Evolutionary conservation across 2,888 invertebrate species (phyloP).

Genomic region (Podotricha telesiphe): DNA sequence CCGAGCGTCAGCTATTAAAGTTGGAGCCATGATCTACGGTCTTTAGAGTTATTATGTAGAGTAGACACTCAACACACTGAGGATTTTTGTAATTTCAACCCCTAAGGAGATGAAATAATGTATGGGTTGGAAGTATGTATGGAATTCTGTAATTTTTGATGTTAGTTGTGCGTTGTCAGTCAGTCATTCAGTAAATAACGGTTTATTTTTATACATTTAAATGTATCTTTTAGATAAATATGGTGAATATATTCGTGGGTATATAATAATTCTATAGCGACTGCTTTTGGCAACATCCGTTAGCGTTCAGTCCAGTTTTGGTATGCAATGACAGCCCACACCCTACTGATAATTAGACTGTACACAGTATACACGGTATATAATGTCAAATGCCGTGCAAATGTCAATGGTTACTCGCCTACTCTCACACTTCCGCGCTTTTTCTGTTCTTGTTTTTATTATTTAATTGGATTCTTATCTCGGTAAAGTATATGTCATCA

Average conservation of each 20-base stretch:
- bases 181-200: too few relatives aligned
- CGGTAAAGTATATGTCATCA: conserved; percentile 30
- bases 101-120: too few relatives aligned
- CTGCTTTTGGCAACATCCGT: conserved; percentile 64
- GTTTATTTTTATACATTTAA: too few relatives aligned
- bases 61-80: too few relatives aligned
- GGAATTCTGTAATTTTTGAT: too few relatives aligned
- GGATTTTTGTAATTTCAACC: too few relatives aligned
- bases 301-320: conserved; percentile 61
- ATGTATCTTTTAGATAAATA: too few relatives aligned
- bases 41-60: too few relatives aligned
- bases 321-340: conserved; percentile 72
- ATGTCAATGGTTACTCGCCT: conserved; percentile 70
- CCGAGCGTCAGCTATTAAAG: too few relatives aligned
- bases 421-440: conserved; percentile 53
- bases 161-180: too few relatives aligned
- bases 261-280: conserved; percentile 42
- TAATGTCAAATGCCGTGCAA: conserved; percentile 81
- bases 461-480: conserved; percentile 22
- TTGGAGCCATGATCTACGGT: too few relatives aligned
- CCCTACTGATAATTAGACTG: conserved; percentile 75
- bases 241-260: neutral
- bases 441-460: conserved; percentile 33
- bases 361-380: conserved; percentile 61
- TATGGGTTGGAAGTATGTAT: too few relatives aligned